Conservation (phyloP, 1,140 invertebrate genomes). For the Copidosoma floridanum region DNA sequence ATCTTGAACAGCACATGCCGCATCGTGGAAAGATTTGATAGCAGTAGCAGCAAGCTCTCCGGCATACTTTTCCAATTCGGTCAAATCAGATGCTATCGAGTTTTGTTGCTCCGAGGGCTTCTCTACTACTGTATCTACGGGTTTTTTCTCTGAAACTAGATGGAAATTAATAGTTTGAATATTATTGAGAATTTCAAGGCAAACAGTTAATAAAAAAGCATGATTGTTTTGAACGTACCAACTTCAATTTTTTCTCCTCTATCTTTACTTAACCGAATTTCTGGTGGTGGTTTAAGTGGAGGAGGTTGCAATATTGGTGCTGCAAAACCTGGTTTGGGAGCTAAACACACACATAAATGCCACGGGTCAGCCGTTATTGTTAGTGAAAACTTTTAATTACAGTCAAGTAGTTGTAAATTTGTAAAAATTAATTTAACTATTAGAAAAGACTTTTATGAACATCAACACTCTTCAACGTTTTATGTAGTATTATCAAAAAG, state of each 20-base stretch:
- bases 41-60: slow-evolving; percentile 58
- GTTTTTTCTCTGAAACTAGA: slow-evolving; percentile 29
- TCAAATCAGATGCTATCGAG: slow-evolving; percentile 51
- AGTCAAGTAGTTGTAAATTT: too few relatives aligned
- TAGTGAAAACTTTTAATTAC: slow-evolving; percentile 19
- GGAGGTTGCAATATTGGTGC: slow-evolving; percentile 33
- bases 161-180: slow-evolving; percentile 8
- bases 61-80: slow-evolving; percentile 60
- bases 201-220: not conserved
- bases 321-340: slow-evolving; percentile 48
- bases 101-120: too few relatives aligned
- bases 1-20: slow-evolving; percentile 57
- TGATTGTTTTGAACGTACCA: slow-evolving; percentile 45
- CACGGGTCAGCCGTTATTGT: slow-evolving; percentile 24
- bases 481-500: too few relatives aligned
- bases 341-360: slow-evolving; percentile 39
- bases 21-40: slow-evolving; percentile 59
- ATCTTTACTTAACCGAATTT: slow-evolving; percentile 49
- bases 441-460: too few relatives aligned
- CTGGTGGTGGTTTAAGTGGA: slow-evolving; percentile 38
- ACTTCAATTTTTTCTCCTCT: slow-evolving; percentile 44
- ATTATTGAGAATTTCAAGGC: not conserved
- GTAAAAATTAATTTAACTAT: too few relatives aligned
- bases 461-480: too few relatives aligned
- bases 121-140: not conserved